These are phyloP conservation scores for Rhagoletis pomonella DNA, from an alignment of 1,140 invertebrate species.

Conservation along the genomic window DNA sequence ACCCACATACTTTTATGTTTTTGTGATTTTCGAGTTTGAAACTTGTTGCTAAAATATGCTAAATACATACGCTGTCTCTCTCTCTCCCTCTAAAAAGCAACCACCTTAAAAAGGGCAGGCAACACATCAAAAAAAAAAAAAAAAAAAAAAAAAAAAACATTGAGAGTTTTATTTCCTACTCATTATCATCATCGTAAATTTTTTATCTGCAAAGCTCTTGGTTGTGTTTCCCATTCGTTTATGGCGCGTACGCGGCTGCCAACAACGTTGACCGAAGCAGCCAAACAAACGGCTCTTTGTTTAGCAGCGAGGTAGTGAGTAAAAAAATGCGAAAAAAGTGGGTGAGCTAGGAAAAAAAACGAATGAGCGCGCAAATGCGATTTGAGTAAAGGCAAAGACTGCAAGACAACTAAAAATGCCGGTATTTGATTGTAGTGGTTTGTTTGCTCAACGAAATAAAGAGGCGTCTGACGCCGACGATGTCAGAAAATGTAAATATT, in stretches of 20 bases:
- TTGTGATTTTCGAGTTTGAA: not conserved
- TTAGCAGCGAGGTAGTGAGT: not conserved
- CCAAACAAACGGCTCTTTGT: not conserved
- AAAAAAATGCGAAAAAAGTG: not conserved
- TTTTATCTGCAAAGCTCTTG: constrained; percentile 17
- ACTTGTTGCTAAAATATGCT: constrained; percentile 53
- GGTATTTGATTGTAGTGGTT: constrained; percentile 28
- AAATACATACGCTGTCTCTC: not conserved
- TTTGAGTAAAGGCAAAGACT: not conserved
- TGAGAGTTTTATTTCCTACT: not conserved
- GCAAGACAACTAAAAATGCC: not conserved
- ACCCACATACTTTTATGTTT: not conserved
- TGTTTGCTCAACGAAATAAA: constrained; percentile 25
- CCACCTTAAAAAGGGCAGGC: not conserved
- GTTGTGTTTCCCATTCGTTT: constrained; percentile 44
- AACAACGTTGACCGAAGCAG: constrained; percentile 2
- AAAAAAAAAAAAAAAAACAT: not conserved
- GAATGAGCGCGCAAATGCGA: constrained; percentile 21
- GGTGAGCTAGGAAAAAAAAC: not conserved
- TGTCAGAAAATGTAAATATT: constrained; percentile 27
- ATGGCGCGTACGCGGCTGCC: constrained; percentile 23
- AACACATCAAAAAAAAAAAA: not conserved
- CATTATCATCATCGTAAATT: constrained; percentile 1
- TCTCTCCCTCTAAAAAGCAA: too few relatives aligned
- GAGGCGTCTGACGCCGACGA: not conserved